A percentile compares a stretch with the other conserved stretches of the same genome.
Conservation (phyloP, 2,113 vertebrate species). For the Polypterus bichir region DNA sequence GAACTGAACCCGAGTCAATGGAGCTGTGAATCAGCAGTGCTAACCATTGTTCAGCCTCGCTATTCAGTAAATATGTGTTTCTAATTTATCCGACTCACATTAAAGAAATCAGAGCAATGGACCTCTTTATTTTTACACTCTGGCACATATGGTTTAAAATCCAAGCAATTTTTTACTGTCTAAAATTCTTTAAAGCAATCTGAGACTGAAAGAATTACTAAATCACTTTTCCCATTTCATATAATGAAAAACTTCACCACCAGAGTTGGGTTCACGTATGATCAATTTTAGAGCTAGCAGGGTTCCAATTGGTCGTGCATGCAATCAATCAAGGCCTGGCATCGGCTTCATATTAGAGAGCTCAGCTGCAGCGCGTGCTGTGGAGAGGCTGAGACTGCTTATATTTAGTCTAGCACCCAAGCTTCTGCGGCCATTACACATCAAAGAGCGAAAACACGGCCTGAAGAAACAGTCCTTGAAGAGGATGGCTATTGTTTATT, state of each 20-base stretch:
- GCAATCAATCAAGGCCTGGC: conserved; percentile 58
- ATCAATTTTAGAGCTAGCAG: conserved; percentile 59
- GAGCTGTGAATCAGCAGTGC: too few relatives aligned
- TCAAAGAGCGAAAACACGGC: conserved; percentile 47
- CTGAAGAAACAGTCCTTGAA: conserved; percentile 57
- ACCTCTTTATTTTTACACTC: conserved; percentile 52
- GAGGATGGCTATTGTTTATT: conserved; percentile 47
- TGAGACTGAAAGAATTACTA: conserved; percentile 71
- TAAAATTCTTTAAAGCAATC: conserved; percentile 62
- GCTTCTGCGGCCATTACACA: conserved; percentile 35
- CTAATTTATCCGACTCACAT: conserved; percentile 79
- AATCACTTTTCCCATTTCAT: conserved; percentile 65
- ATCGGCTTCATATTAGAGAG: conserved; percentile 52
- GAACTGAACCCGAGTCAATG: too few relatives aligned
- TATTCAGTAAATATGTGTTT: conserved; percentile 35
- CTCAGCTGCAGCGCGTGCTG: conserved; percentile 19
- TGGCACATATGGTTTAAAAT: conserved; percentile 76
- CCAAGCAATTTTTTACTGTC: conserved; percentile 65
- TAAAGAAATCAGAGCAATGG: conserved; percentile 67
- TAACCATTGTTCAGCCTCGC: too few relatives aligned
- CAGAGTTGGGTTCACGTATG: conserved; percentile 52
- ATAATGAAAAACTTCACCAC: conserved; percentile 72
- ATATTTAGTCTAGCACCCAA: conserved; percentile 47
- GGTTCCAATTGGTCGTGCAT: conserved; percentile 62
- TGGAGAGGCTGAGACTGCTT: conserved; percentile 33